Evolutionary conservation across 1,140 invertebrate genomes (phyloP).

Genomic region (Daktulosphaira vitifoliae): DNA sequence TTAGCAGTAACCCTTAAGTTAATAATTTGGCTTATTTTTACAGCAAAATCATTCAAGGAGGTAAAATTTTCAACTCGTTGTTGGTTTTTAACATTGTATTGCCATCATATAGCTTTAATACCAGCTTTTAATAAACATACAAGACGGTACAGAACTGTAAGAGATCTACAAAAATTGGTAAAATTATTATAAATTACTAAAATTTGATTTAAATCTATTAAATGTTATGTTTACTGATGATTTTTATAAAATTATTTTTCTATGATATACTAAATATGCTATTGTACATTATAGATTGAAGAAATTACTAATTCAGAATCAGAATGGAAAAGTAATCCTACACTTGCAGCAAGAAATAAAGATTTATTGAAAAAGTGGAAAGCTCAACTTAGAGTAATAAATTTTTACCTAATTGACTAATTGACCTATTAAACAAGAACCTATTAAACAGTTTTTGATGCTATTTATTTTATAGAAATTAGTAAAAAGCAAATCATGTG

Average conservation of each 20-base stretch:
- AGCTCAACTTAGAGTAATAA: constrained; percentile 56
- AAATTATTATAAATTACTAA: too few relatives aligned
- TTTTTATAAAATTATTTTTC: too few relatives aligned
- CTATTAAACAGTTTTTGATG: constrained; percentile 1
- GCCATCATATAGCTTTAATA: constrained; percentile 81
- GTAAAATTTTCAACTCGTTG: constrained; percentile 91
- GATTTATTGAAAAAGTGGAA: constrained; percentile 79
- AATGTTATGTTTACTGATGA: too few relatives aligned
- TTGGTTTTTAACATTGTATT: constrained; percentile 91
- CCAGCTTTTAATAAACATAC: constrained; percentile 83
- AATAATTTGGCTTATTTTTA: not conserved
- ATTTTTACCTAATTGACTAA: constrained; percentile 14
- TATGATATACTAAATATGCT: too few relatives aligned
- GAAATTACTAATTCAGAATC: constrained; percentile 72
- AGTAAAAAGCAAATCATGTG: constrained; percentile 63
- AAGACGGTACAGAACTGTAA: constrained; percentile 65
- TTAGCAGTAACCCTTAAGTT: not conserved
- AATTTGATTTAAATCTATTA: too few relatives aligned
- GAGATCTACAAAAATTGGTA: constrained; percentile 80
- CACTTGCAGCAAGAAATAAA: constrained; percentile 65
- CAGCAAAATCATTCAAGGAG: constrained; percentile 44
- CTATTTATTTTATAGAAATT: constrained; percentile 45
- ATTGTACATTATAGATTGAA: constrained; percentile 51
- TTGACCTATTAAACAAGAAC: too few relatives aligned
- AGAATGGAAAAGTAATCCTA: constrained; percentile 70